These are phyloP conservation scores for Brachyrhaphis roseni DNA, from an alignment of 2,797 vertebrate species.

Conservation along the genomic window DNA sequence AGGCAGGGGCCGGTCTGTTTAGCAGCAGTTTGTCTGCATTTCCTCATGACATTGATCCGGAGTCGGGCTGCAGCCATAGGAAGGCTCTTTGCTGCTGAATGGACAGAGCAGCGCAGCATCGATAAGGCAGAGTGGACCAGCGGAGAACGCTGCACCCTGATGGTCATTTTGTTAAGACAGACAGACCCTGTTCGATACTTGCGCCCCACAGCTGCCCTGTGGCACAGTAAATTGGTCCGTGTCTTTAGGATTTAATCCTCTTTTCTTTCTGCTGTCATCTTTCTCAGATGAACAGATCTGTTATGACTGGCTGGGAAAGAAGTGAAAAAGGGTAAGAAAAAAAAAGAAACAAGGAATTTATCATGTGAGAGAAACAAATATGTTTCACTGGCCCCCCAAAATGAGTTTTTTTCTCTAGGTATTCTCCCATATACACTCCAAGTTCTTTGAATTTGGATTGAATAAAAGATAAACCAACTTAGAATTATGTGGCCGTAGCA, in stretches of 20 bases:
- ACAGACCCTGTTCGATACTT: constrained; percentile 71
- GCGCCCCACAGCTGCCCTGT: constrained; percentile 50
- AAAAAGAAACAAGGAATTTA: constrained; percentile 6
- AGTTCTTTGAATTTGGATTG: constrained; percentile 65
- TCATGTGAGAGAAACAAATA: constrained; percentile 73
- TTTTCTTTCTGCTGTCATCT: constrained; percentile 64
- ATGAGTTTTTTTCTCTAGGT: constrained; percentile 59
- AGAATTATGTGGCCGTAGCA: neutral
- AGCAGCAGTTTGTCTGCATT: constrained; percentile 72
- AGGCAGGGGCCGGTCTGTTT: constrained; percentile 68
- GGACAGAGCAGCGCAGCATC: constrained; percentile 57
- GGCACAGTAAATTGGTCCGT: constrained; percentile 44
- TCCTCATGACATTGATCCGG: constrained; percentile 73
- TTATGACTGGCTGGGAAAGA: constrained; percentile 70
- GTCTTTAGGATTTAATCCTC: constrained; percentile 75
- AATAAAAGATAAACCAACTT: neutral
- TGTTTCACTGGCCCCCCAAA: constrained; percentile 78
- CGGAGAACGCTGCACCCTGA: constrained; percentile 60
- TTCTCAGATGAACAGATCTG: constrained; percentile 69
- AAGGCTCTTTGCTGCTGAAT: constrained; percentile 72
- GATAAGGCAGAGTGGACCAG: constrained; percentile 63
- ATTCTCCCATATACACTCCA: constrained; percentile 20
- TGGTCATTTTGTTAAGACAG: constrained; percentile 72
- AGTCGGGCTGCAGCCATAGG: constrained; percentile 57
- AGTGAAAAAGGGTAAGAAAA: constrained; percentile 30